These are phyloP conservation scores for Apis laboriosa DNA, from an alignment of 1,140 invertebrate species.

Conservation along the genomic window DNA sequence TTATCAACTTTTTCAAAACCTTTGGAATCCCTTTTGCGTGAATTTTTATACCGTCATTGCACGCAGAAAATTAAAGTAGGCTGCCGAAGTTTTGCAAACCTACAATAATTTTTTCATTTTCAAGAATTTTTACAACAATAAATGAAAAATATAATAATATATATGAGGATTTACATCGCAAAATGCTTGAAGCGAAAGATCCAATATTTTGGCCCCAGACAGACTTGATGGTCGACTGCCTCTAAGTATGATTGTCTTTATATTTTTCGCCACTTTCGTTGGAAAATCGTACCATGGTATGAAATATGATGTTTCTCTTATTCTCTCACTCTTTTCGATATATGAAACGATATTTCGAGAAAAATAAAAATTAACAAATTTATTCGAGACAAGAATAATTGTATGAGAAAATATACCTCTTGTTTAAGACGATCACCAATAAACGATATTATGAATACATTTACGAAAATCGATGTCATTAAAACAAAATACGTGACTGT, in stretches of 20 bases:
- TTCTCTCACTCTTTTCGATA: conserved; percentile 57
- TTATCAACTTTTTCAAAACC: background rate
- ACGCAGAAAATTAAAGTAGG: conserved; percentile 72
- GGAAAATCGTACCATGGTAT: conserved; percentile 68
- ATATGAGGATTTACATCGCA: conserved; percentile 55
- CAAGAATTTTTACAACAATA: too few relatives aligned
- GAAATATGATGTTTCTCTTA: conserved; percentile 62
- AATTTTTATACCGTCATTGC: conserved; percentile 46
- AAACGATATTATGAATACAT: conserved; percentile 72
- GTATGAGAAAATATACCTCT: conserved; percentile 58
- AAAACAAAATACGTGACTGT: conserved; percentile 69
- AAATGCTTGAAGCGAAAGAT: conserved; percentile 69
- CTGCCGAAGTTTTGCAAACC: conserved; percentile 72
- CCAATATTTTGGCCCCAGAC: conserved; percentile 67
- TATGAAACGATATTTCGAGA: background rate
- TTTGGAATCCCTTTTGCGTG: background rate
- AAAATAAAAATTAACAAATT: background rate
- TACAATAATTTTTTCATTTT: conserved; percentile 31
- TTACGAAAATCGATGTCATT: conserved; percentile 72
- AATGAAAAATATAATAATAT: background rate
- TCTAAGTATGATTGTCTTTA: conserved; percentile 67
- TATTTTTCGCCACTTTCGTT: conserved; percentile 48
- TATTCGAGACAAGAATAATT: background rate
- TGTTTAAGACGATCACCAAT: conserved; percentile 72
- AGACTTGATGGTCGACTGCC: conserved; percentile 58